Percentiles rank a stretch among this genome's conserved stretches.
These are phyloP conservation scores for Drosophila mimica DNA, from an alignment of 2,888 invertebrate species.

Conservation along the genomic window DNA sequence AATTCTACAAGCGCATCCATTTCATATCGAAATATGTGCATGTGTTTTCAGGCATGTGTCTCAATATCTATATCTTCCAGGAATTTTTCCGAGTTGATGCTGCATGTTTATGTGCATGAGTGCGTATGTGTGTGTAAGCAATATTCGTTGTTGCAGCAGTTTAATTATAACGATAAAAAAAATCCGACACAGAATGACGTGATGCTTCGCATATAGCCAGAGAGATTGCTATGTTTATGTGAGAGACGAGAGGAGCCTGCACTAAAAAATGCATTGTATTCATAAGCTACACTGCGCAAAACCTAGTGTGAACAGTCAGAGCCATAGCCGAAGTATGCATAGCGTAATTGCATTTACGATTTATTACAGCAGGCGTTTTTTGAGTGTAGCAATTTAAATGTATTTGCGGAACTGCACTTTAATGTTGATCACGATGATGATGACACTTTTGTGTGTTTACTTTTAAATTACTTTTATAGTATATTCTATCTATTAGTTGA, in stretches of 20 bases:
- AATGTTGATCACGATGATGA: slow-evolving; percentile 3
- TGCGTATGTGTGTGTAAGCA: slow-evolving; percentile 8
- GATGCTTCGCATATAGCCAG: slow-evolving; percentile 58
- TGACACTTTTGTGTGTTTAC: slow-evolving; percentile 19
- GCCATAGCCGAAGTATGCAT: not conserved
- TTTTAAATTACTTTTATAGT: slow-evolving; percentile 21
- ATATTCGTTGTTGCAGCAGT: slow-evolving; percentile 52
- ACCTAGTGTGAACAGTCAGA: not conserved
- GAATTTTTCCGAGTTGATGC: slow-evolving; percentile 61
- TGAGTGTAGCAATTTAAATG: slow-evolving; percentile 37
- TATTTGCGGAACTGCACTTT: slow-evolving; percentile 53
- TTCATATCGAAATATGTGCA: slow-evolving; percentile 8
- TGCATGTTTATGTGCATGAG: slow-evolving; percentile 27
- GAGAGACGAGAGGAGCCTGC: slow-evolving; percentile 10
- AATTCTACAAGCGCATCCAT: slow-evolving; percentile 15
- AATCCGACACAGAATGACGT: slow-evolving; percentile 68
- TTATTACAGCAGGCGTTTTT: not conserved
- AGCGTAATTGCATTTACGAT: not conserved
- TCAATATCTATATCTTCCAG: slow-evolving; percentile 52
- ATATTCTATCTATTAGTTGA: not conserved
- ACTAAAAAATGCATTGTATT: slow-evolving; percentile 26
- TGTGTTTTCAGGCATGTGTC: not conserved
- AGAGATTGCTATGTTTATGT: slow-evolving; percentile 35
- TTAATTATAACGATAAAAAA: slow-evolving; percentile 62
- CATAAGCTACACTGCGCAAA: slow-evolving; percentile 40